A percentile compares a stretch with the other conserved stretches of the same genome.
Conservation (phyloP, 2,797 vertebrate species). For the Hoplostethus atlanticus region DNA sequence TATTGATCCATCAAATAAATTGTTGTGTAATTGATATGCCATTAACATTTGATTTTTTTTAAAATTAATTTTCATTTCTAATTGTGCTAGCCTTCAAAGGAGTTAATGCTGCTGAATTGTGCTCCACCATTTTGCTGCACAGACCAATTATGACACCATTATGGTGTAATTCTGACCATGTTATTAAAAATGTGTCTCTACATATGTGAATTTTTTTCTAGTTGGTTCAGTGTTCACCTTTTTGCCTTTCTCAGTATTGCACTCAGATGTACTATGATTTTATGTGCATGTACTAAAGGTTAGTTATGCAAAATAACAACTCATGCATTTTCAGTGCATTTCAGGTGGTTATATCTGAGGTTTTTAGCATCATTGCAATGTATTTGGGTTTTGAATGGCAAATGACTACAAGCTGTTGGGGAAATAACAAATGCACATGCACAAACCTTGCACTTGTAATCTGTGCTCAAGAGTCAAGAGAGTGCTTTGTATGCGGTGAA, state of each 20-base stretch:
- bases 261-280: background rate
- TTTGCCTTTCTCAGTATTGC: background rate
- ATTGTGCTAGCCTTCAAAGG: background rate
- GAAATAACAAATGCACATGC: background rate
- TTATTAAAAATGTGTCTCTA: background rate
- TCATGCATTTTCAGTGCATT: background rate
- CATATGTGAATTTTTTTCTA: constrained; percentile 2
- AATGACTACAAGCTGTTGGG: constrained; percentile 17
- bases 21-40: too few species aligned
- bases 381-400: constrained; percentile 44
- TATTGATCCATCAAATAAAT: background rate
- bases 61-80: too few species aligned
- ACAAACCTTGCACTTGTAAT: background rate
- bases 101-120: background rate
- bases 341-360: background rate
- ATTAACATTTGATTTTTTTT: too few species aligned
- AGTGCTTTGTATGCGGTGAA: background rate
- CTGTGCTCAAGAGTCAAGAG: background rate
- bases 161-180: too few species aligned
- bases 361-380: constrained; percentile 16
- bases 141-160: too few species aligned
- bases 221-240: background rate
- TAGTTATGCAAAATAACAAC: constrained; percentile 12
- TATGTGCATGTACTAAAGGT: background rate
- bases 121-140: too few species aligned